Percentiles rank a stretch among this genome's conserved stretches.
Evolutionary conservation across 2,113 vertebrate species (phyloP).

Genomic region (Chaetura pelagica): DNA sequence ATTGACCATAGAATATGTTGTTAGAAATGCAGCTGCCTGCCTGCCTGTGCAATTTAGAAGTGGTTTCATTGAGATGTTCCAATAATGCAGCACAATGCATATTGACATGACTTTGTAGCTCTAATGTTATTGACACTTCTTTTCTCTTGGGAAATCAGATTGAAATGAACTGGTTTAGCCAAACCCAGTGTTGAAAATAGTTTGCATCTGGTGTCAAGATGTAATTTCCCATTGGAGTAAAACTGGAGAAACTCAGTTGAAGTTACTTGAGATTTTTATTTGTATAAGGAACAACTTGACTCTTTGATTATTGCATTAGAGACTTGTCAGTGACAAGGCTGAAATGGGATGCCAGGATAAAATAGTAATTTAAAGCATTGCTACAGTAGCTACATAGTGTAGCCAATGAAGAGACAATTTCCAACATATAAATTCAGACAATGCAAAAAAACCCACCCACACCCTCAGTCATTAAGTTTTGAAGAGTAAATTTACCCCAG

Average conservation of each 20-base stretch:
- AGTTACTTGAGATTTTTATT: neutral
- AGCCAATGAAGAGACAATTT: neutral
- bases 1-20: neutral
- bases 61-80: neutral
- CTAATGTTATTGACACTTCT: neutral
- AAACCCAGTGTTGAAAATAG: neutral
- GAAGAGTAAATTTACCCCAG: neutral
- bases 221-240: neutral
- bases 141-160: neutral
- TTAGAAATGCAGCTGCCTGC: neutral
- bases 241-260: neutral
- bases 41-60: neutral
- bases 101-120: neutral
- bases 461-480: neutral
- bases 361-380: neutral
- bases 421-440: neutral
- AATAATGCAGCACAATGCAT: neutral
- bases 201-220: neutral
- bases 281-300: neutral
- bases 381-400: neutral
- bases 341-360: neutral
- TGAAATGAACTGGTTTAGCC: neutral
- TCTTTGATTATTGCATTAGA: neutral
- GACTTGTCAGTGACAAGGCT: neutral
- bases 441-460: neutral